These are phyloP conservation scores for Popillia japonica DNA, from an alignment of 1,140 invertebrate species.

Conservation along the genomic window DNA sequence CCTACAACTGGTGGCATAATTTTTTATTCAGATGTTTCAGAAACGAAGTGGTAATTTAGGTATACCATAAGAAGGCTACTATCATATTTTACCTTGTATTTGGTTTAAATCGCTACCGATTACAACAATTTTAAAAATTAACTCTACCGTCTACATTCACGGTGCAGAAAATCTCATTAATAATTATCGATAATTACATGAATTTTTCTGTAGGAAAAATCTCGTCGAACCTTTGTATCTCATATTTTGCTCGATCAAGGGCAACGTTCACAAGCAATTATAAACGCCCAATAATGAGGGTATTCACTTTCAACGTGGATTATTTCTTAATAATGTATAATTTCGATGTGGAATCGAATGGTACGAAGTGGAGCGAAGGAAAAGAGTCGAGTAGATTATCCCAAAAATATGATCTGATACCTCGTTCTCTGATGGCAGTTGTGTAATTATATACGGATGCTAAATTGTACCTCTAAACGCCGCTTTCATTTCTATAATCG, in stretches of 20 bases:
- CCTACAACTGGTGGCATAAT: too few relatives aligned
- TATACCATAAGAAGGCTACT: too few relatives aligned
- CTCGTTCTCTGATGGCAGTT: neutral
- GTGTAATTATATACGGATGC: neutral
- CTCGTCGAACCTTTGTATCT: neutral
- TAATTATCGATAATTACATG: constrained; percentile 6
- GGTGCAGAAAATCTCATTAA: neutral
- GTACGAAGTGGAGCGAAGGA: neutral
- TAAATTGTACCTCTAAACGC: constrained; percentile 14
- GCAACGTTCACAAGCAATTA: neutral
- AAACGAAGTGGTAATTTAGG: too few relatives aligned
- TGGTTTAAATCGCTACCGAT: neutral
- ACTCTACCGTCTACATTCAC: neutral
- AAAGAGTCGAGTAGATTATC: neutral
- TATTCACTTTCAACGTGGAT: constrained; percentile 1
- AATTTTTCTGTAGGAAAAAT: neutral
- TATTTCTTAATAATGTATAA: constrained; percentile 16
- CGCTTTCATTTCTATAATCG: constrained; percentile 14
- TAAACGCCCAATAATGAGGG: neutral
- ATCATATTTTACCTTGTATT: neutral
- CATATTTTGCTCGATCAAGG: neutral
- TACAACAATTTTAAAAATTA: neutral
- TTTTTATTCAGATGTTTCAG: too few relatives aligned
- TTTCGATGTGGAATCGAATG: neutral
- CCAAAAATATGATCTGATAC: neutral